A percentile compares a stretch with the other conserved stretches of the same genome.
Evolutionary conservation across 2,113 vertebrate genomes (phyloP).

Genomic region (Myotis davidii): DNA sequence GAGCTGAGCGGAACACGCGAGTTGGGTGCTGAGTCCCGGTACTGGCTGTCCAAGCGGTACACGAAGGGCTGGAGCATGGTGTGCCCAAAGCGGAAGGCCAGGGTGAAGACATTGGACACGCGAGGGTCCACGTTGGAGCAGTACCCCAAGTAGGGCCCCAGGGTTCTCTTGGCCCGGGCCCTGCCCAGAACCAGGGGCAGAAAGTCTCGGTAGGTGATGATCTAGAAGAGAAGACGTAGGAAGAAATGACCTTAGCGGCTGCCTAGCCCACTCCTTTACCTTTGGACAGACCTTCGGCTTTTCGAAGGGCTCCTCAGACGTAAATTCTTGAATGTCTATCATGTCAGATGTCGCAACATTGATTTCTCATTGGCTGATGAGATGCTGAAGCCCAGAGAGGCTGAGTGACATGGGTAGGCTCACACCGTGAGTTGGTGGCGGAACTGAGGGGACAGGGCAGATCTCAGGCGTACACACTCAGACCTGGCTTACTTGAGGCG

Average conservation of each 20-base stretch:
- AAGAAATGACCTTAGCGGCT: background rate
- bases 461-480: background rate
- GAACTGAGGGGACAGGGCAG: background rate
- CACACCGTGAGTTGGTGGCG: background rate
- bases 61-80: constrained; percentile 88
- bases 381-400: background rate
- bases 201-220: constrained; percentile 89
- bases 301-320: background rate
- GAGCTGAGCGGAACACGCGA: constrained; percentile 84
- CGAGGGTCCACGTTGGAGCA: constrained; percentile 83
- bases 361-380: background rate
- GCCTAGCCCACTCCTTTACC: background rate
- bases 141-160: constrained; percentile 87
- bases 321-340: background rate
- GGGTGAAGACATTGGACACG: constrained; percentile 89
- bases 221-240: constrained; percentile 71
- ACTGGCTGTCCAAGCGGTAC: constrained; percentile 84
- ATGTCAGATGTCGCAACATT: background rate
- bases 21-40: constrained; percentile 77
- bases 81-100: constrained; percentile 91
- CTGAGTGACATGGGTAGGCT: background rate
- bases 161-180: constrained; percentile 58
- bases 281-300: background rate
- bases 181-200: constrained; percentile 85
- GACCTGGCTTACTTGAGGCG: background rate